A percentile compares a stretch with the other conserved stretches of the same genome.
Evolutionary conservation across 2,797 vertebrate species (phyloP).

Genomic region (Coranthus polyacanthus): DNA sequence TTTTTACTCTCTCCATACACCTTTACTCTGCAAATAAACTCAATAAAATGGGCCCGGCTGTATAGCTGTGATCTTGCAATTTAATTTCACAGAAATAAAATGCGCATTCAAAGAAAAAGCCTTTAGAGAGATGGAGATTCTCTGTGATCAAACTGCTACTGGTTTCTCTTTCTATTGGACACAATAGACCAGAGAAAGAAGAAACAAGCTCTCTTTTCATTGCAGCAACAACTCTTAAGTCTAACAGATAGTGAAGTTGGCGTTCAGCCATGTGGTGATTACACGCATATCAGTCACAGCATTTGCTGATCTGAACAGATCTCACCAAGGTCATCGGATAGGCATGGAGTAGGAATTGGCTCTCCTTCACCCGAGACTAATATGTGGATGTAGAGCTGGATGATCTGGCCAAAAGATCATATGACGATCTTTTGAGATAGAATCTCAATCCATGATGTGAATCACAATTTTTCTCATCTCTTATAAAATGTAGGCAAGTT

Average conservation of each 20-base stretch:
- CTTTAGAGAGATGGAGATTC: slow-evolving; percentile 34
- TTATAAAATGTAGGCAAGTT: too few relatives aligned
- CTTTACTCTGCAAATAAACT: slow-evolving; percentile 22
- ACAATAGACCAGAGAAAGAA: slow-evolving; percentile 30
- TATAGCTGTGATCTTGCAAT: slow-evolving; percentile 13
- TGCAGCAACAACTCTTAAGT: slow-evolving; percentile 23
- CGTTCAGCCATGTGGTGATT: slow-evolving; percentile 61
- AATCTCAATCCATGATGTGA: too few relatives aligned
- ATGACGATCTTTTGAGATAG: too few relatives aligned
- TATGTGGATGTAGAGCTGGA: slow-evolving; percentile 5
- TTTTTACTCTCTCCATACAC: slow-evolving; percentile 32
- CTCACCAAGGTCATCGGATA: slow-evolving; percentile 74
- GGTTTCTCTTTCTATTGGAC: slow-evolving; percentile 27
- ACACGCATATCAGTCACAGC: slow-evolving; percentile 67
- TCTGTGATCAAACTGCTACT: slow-evolving; percentile 31
- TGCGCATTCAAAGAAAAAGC: slow-evolving; percentile 24
- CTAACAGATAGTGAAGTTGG: slow-evolving; percentile 49
- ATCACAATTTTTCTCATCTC: too few relatives aligned
- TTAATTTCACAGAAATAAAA: slow-evolving; percentile 31
- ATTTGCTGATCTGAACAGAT: slow-evolving; percentile 74
- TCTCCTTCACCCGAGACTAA: slow-evolving; percentile 55
- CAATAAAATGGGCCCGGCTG: slow-evolving; percentile 1
- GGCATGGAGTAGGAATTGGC: slow-evolving; percentile 39
- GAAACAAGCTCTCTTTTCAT: slow-evolving; percentile 24
- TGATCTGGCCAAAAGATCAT: too few relatives aligned